Evolutionary conservation across 2,888 invertebrate genomes (phyloP), one percentile per base, ranked within the genome.

Genomic region (Trichogramma evanescens): DNA sequence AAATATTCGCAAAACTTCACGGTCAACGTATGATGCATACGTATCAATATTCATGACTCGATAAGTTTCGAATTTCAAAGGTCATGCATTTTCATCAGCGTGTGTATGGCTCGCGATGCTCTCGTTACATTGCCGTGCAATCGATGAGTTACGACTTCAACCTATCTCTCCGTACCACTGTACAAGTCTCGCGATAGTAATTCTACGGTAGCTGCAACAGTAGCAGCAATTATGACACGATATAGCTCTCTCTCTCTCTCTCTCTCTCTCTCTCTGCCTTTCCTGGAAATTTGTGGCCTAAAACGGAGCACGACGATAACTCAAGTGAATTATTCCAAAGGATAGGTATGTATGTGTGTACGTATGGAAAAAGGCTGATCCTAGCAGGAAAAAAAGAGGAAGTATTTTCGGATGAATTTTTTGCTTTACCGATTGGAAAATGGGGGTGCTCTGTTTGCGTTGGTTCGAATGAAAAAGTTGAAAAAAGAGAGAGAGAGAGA

Each of bases 381-480:
- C 40, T 4, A 10, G 42, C 13, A 4, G 48, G 8, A 41, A 13
- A 9, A 4, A 9, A 1, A 50, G 54, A 58, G 55, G 61, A 26
- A 58, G 55, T 52, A 58, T 58, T 57, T 59, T 63, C 53, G 58
- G 54, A 54, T 57, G 50, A 59, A 59, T 63, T 56, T 59, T 46
- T 40, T 51, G 41, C 46, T 46, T 46, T 54, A 45, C 40, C 54
- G 54, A 59, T 45, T 13, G 56, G 56, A 13, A 48, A 59, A 59
- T 62, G 56, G 59, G 56, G 43, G 26, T 13, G 26, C 2, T 13
- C 26, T 26, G 26, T 26, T 26, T 26, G 26, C 26, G 26, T 26
- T 26, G 2, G 26, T 26, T 26, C 26, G 26, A 43, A 10, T 48
- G n/a, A 6, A 41, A 3, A 5, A 43, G 1, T 4, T 5, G 42